phyloP scores from a whole-genome alignment of 1,140 invertebrate genomes.

The Batillaria attramentaria region DNA sequence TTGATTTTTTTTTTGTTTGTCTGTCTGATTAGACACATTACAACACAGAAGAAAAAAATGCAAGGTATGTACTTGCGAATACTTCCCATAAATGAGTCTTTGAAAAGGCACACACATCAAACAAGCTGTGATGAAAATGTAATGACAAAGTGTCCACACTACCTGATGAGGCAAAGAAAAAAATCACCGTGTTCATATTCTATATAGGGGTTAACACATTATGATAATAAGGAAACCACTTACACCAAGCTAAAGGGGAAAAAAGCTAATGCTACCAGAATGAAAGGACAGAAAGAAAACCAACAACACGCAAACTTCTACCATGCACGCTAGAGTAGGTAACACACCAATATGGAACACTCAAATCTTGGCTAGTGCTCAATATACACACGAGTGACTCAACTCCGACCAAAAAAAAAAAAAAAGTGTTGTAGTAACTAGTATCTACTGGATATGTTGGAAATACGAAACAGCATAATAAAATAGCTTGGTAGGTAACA shows the following conservation, averaged over 20 bases:
- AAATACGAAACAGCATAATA: slow-evolving; percentile 18
- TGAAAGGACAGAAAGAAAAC: background rate
- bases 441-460: slow-evolving; percentile 13
- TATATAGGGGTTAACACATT: too few relatives aligned
- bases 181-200: too few relatives aligned
- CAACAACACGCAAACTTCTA: slow-evolving; percentile 9
- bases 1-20: too few relatives aligned
- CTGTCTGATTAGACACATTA: slow-evolving; percentile 6
- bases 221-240: background rate
- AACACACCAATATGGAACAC: slow-evolving; percentile 18
- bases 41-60: slow-evolving; percentile 1
- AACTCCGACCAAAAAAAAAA: background rate
- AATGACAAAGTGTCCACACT: too few relatives aligned
- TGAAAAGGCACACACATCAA: slow-evolving; percentile 12
- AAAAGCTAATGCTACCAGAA: slow-evolving; percentile 9
- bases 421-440: too few relatives aligned
- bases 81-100: too few relatives aligned
- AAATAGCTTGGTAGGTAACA: background rate
- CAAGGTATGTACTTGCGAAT: slow-evolving; percentile 7
- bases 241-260: background rate
- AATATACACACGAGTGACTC: background rate
- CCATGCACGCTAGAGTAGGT: slow-evolving; percentile 1
- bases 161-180: background rate
- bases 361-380: slow-evolving; percentile 3
- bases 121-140: slow-evolving; percentile 1